Evolutionary conservation across 2,113 vertebrate genomes (phyloP).

Genomic region (Oenanthe oenanthe): DNA sequence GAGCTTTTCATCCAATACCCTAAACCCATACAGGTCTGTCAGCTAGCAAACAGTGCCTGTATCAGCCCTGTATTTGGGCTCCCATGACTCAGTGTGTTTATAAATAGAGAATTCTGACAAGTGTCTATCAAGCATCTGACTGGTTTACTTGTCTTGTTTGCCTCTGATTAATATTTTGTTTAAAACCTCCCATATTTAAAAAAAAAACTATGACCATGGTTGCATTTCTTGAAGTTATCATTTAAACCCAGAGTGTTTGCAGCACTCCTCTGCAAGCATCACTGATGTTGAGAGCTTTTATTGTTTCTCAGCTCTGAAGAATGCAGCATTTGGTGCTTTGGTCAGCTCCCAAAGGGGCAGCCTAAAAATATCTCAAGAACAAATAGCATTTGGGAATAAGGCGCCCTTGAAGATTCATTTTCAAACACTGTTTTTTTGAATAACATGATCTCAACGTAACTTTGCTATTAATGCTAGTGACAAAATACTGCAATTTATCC

Average conservation of each 20-base stretch:
- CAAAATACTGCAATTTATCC: neutral
- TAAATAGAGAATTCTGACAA: neutral
- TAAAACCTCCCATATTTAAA: neutral
- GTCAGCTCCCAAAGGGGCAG: neutral
- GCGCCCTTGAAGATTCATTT: neutral
- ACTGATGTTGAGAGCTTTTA: neutral
- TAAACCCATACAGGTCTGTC: neutral
- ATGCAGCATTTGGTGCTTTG: neutral
- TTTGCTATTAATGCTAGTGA: neutral
- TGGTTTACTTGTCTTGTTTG: neutral
- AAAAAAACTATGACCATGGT: rapidly evolving
- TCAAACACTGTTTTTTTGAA: constrained; percentile 3
- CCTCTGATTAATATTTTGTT: neutral
- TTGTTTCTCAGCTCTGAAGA: neutral
- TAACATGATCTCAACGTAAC: neutral
- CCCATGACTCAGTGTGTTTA: neutral
- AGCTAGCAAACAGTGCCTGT: neutral
- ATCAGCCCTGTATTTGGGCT: neutral
- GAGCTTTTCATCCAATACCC: neutral
- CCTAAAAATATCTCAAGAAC: constrained; percentile 39
- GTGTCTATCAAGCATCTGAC: rapidly evolving
- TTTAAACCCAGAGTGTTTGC: neutral
- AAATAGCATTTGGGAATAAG: neutral
- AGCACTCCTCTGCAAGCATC: neutral
- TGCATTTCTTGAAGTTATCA: neutral